Conservation (phyloP, 1,140 invertebrate species). For the Orius laevigatus region DNA sequence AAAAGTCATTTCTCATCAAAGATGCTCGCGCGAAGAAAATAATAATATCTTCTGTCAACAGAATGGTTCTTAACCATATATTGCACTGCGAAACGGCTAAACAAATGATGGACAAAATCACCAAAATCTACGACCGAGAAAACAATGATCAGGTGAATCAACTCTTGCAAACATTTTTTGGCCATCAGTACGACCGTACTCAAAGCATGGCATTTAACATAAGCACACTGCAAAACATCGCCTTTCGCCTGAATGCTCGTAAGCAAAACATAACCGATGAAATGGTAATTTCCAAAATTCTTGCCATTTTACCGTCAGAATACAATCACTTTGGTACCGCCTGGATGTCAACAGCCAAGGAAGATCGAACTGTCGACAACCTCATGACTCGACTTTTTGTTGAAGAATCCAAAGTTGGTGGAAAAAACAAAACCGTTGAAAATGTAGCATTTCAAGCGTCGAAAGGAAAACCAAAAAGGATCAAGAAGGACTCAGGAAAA, state of each 20-base stretch:
- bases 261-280: neutral
- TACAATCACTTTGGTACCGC: neutral
- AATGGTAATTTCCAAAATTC: neutral
- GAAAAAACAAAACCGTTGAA: neutral
- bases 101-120: neutral
- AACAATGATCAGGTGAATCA: neutral
- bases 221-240: neutral
- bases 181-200: neutral
- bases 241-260: neutral
- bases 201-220: neutral
- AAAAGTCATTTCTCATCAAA: neutral
- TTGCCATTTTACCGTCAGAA: neutral
- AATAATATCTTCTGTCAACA: neutral
- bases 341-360: neutral
- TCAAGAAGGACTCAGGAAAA: neutral
- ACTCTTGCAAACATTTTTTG: neutral
- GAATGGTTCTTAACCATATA: neutral
- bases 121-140: neutral
- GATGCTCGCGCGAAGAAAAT: neutral
- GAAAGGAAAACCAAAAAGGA: neutral
- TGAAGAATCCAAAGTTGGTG: neutral
- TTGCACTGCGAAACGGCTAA: neutral
- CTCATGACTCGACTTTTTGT: neutral
- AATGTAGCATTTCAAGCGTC: neutral
- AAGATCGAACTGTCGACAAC: neutral